These are phyloP conservation scores for Mergus octosetaceus DNA, from an alignment of 2,797 vertebrate species.

Conservation along the genomic window DNA sequence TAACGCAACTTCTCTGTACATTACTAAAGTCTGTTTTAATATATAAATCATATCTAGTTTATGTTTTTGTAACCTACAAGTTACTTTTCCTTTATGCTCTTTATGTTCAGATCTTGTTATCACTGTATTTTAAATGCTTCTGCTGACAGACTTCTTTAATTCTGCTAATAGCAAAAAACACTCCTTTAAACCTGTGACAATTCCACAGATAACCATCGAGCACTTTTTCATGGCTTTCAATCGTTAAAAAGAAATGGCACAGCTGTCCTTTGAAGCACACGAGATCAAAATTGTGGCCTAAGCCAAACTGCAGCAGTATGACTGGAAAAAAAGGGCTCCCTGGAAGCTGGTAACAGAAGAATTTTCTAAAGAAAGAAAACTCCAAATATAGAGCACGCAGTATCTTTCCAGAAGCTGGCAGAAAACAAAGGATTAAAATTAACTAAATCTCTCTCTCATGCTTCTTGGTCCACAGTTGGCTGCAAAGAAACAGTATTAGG, in stretches of 20 bases:
- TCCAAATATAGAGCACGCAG: not conserved
- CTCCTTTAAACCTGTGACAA: not conserved
- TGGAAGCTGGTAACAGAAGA: not conserved
- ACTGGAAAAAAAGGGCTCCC: not conserved
- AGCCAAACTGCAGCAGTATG: not conserved
- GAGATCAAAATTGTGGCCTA: not conserved
- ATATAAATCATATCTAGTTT: constrained; percentile 21
- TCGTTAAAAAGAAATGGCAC: not conserved
- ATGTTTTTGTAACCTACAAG: not conserved
- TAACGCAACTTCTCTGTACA: not conserved
- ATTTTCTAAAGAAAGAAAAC: not conserved
- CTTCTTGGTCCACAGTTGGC: not conserved
- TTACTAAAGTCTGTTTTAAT: constrained; percentile 15
- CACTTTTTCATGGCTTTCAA: not conserved
- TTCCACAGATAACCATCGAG: not conserved
- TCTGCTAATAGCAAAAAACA: not conserved
- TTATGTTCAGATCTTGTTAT: not conserved
- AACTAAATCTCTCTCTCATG: not conserved
- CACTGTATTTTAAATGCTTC: not conserved
- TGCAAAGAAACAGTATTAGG: not conserved
- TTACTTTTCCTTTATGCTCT: not conserved
- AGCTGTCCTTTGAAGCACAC: not conserved
- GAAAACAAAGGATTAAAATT: constrained; percentile 23
- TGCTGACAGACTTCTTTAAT: constrained; percentile 25
- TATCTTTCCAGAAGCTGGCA: constrained; percentile 9